Base-by-base conservation (phyloP, 2,113 vertebrate species). In the Oxyura jamaicensis region DNA sequence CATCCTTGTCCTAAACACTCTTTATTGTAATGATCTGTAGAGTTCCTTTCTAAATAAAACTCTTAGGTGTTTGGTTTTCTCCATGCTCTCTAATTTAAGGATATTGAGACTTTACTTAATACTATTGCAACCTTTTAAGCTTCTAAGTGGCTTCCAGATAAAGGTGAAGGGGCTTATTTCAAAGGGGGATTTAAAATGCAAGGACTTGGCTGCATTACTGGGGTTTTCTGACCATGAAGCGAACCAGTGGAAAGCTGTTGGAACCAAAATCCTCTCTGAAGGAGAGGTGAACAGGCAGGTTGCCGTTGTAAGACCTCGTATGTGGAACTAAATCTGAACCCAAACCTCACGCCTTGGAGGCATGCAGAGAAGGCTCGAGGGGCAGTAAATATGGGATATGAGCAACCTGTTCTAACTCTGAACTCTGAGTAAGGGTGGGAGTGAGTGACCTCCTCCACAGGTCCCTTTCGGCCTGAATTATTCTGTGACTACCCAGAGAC, bases 131-230 rank as follows among this genome's bases (percentile, higher is more conserved):
- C 69, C 71, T 94, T 91, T 95, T 94, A 87, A 95, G 94, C 93
- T 91, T 94, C 46, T 90, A 88, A 88, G 87, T 94, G 93, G 72
- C 87, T 95, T 93, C 63, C 79, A 94, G 91, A 53, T 42, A 60
- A 88, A 94, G 93, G 88, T 94, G 82, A 81, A 94, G 88, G 67
- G 59, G 63, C 13, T 97, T 76, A 83, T 91, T 92, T 92, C 78
- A 62, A 80, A 80, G 42, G n/a, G 79, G 25, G 68, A 77, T 91
- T 95, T 88, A 67, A 89, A 91, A 85, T 71, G 67, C 46, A 56
- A 39, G 68, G 82, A 6, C 46, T 86, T 66, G 90, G 50, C 62
- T 41, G n/a, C 25, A 10, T 68, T 66, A 41, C 78, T 86, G 75
- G 67, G 36, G 50, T 88, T 95, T 91, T 50, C 50, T 90, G 75